phyloP scores from a whole-genome alignment of 1,140 invertebrate genomes.

The Araneus ventricosus region DNA sequence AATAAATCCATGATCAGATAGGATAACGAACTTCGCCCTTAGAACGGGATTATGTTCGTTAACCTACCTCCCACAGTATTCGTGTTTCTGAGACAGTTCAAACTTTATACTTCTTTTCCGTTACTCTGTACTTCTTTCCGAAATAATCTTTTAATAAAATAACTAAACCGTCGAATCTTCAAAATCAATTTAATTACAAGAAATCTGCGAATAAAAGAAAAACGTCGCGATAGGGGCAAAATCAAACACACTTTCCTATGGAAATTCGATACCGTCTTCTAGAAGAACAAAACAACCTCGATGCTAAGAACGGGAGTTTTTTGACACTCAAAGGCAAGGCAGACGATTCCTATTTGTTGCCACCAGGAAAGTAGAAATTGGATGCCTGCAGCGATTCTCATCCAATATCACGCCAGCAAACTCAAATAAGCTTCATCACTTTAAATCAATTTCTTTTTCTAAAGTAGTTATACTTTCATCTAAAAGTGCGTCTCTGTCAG shows the following conservation, averaged over 20 bases:
- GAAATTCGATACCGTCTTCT: neutral
- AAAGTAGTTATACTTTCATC: constrained; percentile 20
- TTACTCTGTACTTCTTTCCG: no score
- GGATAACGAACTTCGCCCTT: no score
- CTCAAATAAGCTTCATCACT: constrained; percentile 28
- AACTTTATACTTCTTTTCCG: no score
- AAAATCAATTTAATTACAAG: neutral
- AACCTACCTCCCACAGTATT: no score
- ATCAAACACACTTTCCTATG: constrained; percentile 13
- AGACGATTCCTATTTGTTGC: neutral
- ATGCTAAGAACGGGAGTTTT: neutral
- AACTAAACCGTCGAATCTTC: neutral
- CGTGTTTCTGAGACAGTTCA: no score
- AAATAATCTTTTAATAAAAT: neutral
- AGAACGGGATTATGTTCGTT: no score
- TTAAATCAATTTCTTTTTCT: constrained; percentile 27
- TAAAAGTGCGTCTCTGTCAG: neutral
- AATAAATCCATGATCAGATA: no score
- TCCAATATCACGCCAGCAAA: constrained; percentile 29
- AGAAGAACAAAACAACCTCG: neutral
- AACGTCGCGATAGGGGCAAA: neutral
- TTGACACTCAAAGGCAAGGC: neutral
- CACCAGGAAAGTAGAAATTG: neutral
- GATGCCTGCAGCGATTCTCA: neutral
- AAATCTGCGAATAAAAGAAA: neutral